These are phyloP conservation scores for Hydrophis major DNA, from an alignment of 2,797 vertebrate species.

Conservation along the genomic window DNA sequence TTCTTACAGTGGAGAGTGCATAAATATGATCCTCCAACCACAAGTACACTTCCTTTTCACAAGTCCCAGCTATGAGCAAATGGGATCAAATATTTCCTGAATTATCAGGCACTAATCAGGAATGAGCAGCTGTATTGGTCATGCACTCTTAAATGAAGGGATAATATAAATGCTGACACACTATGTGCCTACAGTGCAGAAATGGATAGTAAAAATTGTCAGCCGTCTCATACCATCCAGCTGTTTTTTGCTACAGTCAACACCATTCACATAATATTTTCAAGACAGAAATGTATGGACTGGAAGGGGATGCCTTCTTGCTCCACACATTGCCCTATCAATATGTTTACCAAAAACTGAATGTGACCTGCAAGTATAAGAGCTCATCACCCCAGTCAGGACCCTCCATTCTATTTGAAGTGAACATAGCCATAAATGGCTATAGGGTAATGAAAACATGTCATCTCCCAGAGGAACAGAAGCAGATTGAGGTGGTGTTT, in stretches of 20 bases:
- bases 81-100: neutral
- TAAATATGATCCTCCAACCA: neutral
- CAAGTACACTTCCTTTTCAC: neutral
- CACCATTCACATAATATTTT: neutral
- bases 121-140: slow-evolving; percentile 11
- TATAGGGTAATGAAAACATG: neutral
- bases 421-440: accelerated
- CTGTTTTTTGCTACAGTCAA: neutral
- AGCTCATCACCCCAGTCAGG: neutral
- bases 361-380: neutral
- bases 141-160: neutral
- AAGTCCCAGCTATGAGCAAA: neutral
- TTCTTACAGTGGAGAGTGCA: neutral
- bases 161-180: neutral
- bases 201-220: neutral
- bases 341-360: neutral
- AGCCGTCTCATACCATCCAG: neutral
- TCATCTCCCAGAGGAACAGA: slow-evolving; percentile 1
- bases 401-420: accelerated
- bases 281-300: neutral
- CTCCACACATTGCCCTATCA: neutral
- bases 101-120: slow-evolving; percentile 13
- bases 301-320: no score
- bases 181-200: neutral
- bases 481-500: neutral